Evolutionary conservation across 1,140 invertebrate species (phyloP).

Genomic region (Laupala kohalensis): DNA sequence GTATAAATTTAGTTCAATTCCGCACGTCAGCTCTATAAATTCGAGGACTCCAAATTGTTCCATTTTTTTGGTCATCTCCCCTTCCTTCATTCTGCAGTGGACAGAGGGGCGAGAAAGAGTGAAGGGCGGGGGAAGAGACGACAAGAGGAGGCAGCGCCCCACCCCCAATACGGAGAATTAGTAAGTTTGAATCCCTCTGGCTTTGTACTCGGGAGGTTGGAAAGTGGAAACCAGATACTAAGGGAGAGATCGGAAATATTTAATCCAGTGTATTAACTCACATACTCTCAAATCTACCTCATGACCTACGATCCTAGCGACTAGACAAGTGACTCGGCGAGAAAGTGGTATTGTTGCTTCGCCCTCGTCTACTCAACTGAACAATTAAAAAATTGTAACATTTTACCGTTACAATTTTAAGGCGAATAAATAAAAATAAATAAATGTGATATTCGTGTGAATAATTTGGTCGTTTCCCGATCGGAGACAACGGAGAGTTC

Average conservation of each 20-base stretch:
- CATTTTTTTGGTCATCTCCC: too few species aligned
- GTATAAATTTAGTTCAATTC: neutral
- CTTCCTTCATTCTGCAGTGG: too few species aligned
- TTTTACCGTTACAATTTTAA: too few species aligned
- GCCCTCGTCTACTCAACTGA: too few species aligned
- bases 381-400: too few species aligned
- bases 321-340: too few species aligned
- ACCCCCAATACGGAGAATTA: neutral
- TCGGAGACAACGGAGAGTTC: too few species aligned
- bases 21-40: neutral
- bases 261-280: constrained; percentile 10
- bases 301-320: constrained; percentile 2
- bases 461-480: too few species aligned
- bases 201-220: neutral
- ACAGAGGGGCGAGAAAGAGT: too few species aligned
- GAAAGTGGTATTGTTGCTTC: neutral
- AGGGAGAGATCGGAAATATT: neutral
- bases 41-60: neutral
- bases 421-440: too few species aligned
- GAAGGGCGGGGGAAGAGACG: too few species aligned
- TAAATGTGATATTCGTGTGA: too few species aligned
- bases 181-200: neutral
- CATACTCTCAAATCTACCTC: constrained; percentile 2
- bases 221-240: neutral
- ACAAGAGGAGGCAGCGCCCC: neutral